Evolutionary conservation across 2,113 vertebrate species (phyloP).

Genomic region (Dascyllus trimaculatus): DNA sequence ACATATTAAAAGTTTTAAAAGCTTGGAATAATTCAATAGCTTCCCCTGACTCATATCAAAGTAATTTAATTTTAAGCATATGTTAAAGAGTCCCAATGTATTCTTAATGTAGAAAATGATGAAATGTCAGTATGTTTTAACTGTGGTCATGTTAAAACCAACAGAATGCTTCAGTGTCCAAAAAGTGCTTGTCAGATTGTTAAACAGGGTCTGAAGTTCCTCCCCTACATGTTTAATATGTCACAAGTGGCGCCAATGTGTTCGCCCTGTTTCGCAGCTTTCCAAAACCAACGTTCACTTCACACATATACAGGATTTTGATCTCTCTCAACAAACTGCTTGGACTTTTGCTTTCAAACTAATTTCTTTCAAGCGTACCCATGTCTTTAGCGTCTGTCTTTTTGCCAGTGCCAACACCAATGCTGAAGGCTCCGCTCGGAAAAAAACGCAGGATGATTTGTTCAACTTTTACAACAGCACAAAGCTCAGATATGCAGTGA

Average conservation of each 20-base stretch:
- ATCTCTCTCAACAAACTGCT: no score
- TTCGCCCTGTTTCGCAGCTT: no score
- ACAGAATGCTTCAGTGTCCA: not conserved
- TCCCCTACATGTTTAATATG: no score
- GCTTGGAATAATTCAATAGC: not conserved
- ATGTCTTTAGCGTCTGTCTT: not conserved
- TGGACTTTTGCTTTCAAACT: not conserved
- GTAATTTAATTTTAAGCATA: constrained; percentile 23
- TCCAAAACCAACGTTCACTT: no score
- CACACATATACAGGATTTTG: no score
- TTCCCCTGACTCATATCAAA: not conserved
- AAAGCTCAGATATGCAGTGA: no score
- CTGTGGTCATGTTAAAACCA: not conserved
- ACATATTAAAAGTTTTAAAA: constrained; percentile 11
- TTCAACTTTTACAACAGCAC: no score
- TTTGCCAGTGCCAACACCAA: not conserved
- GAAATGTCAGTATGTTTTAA: not conserved
- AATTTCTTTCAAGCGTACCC: not conserved
- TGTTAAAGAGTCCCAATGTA: constrained; percentile 23
- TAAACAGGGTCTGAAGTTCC: no score
- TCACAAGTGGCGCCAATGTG: no score
- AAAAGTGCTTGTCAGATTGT: no score
- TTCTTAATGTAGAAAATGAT: not conserved
- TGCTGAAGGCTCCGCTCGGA: not conserved
- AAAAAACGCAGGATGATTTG: not conserved